Evolutionary conservation across 2,888 invertebrate genomes (phyloP).

Genomic region (Liposcelis brunnea): DNA sequence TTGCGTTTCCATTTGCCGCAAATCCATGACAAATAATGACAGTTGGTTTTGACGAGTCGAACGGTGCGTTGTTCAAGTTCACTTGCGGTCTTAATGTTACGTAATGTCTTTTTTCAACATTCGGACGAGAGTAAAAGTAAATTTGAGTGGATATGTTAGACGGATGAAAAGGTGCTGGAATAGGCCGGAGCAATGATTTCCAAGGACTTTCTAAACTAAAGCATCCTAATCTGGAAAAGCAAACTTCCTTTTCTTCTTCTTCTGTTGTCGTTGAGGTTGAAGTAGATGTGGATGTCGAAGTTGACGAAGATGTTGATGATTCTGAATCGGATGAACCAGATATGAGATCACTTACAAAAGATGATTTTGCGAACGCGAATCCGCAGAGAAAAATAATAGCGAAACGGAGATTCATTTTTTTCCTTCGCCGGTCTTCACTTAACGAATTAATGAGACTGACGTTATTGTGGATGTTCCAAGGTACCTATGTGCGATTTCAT

Average conservation of each 20-base stretch:
- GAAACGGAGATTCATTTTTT: no score
- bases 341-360: no score
- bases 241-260: constrained; percentile 14
- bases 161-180: constrained; percentile 23
- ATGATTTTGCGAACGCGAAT: no score
- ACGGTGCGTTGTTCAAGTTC: background rate
- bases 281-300: background rate
- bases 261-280: background rate
- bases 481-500: no score
- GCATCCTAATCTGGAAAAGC: constrained; percentile 26
- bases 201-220: constrained; percentile 25
- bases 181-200: constrained; percentile 23
- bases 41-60: constrained; percentile 27
- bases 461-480: no score
- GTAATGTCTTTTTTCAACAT: background rate
- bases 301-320: no score
- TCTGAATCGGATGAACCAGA: no score
- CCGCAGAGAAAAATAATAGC: no score
- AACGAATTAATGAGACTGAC: no score
- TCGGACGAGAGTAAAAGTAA: constrained; percentile 22
- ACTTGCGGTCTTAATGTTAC: background rate
- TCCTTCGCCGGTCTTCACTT: no score
- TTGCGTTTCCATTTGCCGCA: constrained; percentile 36
- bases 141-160: constrained; percentile 23
- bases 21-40: constrained; percentile 46